Percentiles rank a stretch among this genome's conserved stretches.
Conservation (phyloP, 1,140 invertebrate species). For the Polyergus mexicanus region DNA sequence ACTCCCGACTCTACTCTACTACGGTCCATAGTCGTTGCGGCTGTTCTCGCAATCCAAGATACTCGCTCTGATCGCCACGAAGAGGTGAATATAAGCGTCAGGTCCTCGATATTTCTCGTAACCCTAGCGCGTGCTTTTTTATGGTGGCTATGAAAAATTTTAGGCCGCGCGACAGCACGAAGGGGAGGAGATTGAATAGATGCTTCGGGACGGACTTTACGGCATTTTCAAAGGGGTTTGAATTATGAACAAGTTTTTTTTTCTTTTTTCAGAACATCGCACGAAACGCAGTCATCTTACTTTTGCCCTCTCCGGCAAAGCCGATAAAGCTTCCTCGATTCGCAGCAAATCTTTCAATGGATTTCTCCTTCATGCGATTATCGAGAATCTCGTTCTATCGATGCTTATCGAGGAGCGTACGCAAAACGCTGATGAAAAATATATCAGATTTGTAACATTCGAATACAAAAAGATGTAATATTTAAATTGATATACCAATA, state of each 20-base stretch:
- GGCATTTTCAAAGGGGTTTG: slow-evolving; percentile 42
- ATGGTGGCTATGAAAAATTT: slow-evolving; percentile 71
- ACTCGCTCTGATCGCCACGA: slow-evolving; percentile 41
- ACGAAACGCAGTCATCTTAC: slow-evolving; percentile 27
- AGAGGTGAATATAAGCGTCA: slow-evolving; percentile 51
- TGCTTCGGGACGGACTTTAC: slow-evolving; percentile 44
- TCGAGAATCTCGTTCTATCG: background rate
- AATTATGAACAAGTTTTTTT: slow-evolving; percentile 59
- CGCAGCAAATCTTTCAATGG: slow-evolving; percentile 12
- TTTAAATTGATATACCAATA: background rate
- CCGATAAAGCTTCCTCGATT: slow-evolving; percentile 48
- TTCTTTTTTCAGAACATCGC: background rate
- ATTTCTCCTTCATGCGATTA: slow-evolving; percentile 38
- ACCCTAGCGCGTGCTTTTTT: slow-evolving; percentile 66
- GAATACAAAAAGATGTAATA: background rate
- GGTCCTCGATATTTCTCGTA: slow-evolving; percentile 68
- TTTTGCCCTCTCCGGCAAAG: background rate
- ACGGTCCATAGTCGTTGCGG: slow-evolving; percentile 43
- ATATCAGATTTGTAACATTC: slow-evolving; percentile 1
- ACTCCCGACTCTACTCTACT: slow-evolving; percentile 54
- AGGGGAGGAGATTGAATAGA: slow-evolving; percentile 23
- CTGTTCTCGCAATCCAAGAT: slow-evolving; percentile 64
- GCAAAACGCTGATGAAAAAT: slow-evolving; percentile 23
- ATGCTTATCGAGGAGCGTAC: slow-evolving; percentile 1
- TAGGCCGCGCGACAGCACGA: slow-evolving; percentile 51